Evolutionary conservation across 2,113 vertebrate species (phyloP), one percentile per base, ranked within the genome.

Genomic region (Neolamprologus sp.): DNA sequence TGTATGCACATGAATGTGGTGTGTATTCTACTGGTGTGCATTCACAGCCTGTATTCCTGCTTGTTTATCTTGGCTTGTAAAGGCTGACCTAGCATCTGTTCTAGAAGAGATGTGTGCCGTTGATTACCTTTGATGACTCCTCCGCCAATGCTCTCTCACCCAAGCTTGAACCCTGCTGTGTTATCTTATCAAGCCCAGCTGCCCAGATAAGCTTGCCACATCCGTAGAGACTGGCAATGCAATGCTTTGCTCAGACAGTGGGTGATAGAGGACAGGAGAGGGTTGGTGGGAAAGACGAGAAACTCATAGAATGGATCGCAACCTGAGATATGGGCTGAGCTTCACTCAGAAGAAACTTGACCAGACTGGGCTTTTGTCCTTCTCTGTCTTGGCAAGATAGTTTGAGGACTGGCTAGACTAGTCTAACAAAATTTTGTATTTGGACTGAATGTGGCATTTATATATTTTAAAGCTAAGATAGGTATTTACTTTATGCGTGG

Each of bases 151-250:
- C 84, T 90, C 84, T 71, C 16, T 93, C 87, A 94, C 91, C 93
- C 87, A 68, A 84, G 82, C 90, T 63, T 86, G 88, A 92, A 90
- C 89, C 82, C 85, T 83, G 83, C 80, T 71, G 84, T 19, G 83
- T 91, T 94, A 94, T 93, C 93, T 93, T 94, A 93, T 93, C 92
- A 86, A 63, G 33, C 49, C 82, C 89, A 93, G 92, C 89, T 93
- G 92, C 86, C 86, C 85, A 88, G 91, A 93, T 93, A 93, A 94
- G 90, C 83, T 63, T 86, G 42, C 47, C 21, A 87, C 92, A 94
- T 95, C 94, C 94, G 87, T 89, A 73, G 83, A 86, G 92, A 85
- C 90, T 89, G 86, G 81, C 88, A 81, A 84, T 31, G 51, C 71
- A 85, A 65, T n/a, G 13, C 37, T 81, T 19, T 83, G 78, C 87